Percentiles rank a stretch among this genome's conserved stretches.
Conservation (phyloP, 2,888 invertebrate species). For the Oligia strigilis region DNA sequence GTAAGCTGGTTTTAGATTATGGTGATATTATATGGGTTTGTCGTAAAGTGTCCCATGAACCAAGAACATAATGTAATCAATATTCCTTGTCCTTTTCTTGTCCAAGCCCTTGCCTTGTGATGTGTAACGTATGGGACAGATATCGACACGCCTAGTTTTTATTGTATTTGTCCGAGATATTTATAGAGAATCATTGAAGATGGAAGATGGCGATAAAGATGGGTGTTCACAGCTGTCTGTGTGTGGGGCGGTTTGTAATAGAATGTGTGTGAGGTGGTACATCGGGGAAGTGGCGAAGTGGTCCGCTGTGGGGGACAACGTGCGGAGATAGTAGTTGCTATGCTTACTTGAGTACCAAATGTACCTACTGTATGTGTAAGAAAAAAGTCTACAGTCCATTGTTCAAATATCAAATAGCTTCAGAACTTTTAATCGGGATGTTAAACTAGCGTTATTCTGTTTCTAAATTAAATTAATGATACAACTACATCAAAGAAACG, state of each 20-base stretch:
- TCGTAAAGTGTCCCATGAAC: conserved; percentile 41
- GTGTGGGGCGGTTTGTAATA: conserved; percentile 42
- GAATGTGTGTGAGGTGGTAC: conserved; percentile 48
- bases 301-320: background rate
- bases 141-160: conserved; percentile 46
- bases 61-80: conserved; percentile 52
- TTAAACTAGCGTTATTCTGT: background rate
- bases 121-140: conserved; percentile 30
- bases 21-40: conserved; percentile 25
- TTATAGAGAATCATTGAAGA: conserved; percentile 49
- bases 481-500: conserved; percentile 20
- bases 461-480: background rate
- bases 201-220: conserved; percentile 39
- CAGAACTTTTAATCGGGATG: background rate
- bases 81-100: conserved; percentile 33
- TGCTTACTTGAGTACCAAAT: background rate
- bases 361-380: background rate
- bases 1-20: conserved; percentile 23
- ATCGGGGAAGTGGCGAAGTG: background rate
- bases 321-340: background rate
- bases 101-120: background rate
- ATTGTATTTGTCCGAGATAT: conserved; percentile 50
- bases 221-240: conserved; percentile 53
- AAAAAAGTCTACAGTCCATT: background rate
- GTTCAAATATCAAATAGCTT: background rate